Evolutionary conservation across 2,113 vertebrate species (phyloP), one percentile per base, ranked within the genome.

Genomic region (Bufo gargarizans): DNA sequence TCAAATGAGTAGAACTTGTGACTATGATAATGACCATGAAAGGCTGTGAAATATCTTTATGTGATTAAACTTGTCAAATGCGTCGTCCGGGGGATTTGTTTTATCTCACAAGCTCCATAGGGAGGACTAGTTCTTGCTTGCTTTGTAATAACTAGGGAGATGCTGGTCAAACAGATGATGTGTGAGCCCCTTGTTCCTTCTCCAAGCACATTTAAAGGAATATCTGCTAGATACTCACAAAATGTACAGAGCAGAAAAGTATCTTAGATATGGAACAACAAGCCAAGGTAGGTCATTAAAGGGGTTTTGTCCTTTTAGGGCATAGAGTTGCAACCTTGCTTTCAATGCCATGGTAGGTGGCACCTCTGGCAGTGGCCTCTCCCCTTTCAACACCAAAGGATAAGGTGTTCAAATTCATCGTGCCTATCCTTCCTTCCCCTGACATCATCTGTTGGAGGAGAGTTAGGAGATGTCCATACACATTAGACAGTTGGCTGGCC

Each of bases 11-110:
- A 67, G 20, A 83, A 67, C 81, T 45, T 83, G 81, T 69, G 63
- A 53, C 56, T 83, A 67, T 53, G 81, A 83, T 83, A 83, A 83
- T 83, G 59, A 67, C 81, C 59, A 53, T 67, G 81, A 83, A 7
- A 83, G 19, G 56, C 56, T 81, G 78, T 11, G 56, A 81, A 81
- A 81, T 47, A 61, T 81, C 14, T 59, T 59, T 69, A 69, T 67
- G 45, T 83, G 59, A 65, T 83, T 83, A 83, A 83, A 83, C 81
- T 67, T 83, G 81, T 83, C 47, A 83, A 69, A 50, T 20, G 81
- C 53, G 63, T 83, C 5, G 11, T 22, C 19, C 17, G 1, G 12
- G 59, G 81, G 81, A 67, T 83, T 67, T 67, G 78, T 81, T 81
- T 61, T 45, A 45, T 43, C 43, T 45, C 4, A 45, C 22, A 45